phyloP scores from a whole-genome alignment of 2,888 invertebrate genomes.

The Tanytarsus gracilentus region DNA sequence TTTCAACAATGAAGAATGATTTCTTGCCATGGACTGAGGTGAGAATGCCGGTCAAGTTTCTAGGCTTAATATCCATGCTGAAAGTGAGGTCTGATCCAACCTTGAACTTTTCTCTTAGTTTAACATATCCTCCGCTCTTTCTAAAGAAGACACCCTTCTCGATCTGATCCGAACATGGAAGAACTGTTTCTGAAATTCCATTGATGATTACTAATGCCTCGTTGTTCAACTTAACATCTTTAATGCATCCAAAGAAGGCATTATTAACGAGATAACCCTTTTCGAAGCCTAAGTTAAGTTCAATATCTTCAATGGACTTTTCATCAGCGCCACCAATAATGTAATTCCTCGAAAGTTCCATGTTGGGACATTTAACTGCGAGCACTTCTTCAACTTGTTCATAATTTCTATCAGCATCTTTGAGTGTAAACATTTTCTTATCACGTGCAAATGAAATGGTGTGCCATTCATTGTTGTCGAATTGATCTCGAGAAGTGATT shows the following conservation, averaged over 20 bases:
- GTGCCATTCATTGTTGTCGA: conserved; percentile 76
- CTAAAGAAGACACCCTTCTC: conserved; percentile 80
- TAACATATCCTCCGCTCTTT: conserved; percentile 64
- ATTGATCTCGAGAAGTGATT: conserved; percentile 49
- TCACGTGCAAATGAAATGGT: conserved; percentile 57
- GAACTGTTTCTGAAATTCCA: conserved; percentile 38
- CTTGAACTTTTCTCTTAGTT: conserved; percentile 59
- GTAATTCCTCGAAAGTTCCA: conserved; percentile 60
- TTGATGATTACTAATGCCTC: not conserved
- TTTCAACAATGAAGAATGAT: conserved; percentile 78
- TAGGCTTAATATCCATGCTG: conserved; percentile 76
- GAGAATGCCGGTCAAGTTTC: conserved; percentile 74
- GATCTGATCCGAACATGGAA: conserved; percentile 69
- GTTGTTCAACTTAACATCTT: not conserved
- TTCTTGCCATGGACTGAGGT: conserved; percentile 74
- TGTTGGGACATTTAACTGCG: conserved; percentile 42
- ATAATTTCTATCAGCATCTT: conserved; percentile 48
- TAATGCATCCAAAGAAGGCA: conserved; percentile 27
- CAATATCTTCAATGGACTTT: conserved; percentile 44
- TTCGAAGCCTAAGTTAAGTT: conserved; percentile 35
- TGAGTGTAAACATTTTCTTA: conserved; percentile 54
- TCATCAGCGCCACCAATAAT: conserved; percentile 71
- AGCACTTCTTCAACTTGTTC: conserved; percentile 38
- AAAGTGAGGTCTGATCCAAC: conserved; percentile 73
- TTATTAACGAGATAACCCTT: conserved; percentile 30